Evolutionary conservation across 2,888 invertebrate genomes (phyloP).

Genomic region (Pemphredon lugubris): DNA sequence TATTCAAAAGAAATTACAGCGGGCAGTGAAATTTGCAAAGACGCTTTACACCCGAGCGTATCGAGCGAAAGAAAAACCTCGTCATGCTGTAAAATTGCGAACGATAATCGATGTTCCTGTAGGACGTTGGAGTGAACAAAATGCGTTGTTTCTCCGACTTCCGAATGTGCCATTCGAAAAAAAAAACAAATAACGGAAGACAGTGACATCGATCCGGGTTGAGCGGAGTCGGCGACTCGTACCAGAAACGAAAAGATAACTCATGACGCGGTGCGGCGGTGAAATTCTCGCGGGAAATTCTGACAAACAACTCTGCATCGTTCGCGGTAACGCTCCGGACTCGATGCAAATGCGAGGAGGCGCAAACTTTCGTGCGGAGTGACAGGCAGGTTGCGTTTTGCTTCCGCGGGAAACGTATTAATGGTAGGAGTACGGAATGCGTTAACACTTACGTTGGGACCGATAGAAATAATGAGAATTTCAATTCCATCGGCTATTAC

Average conservation of each 20-base stretch:
- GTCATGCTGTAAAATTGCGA: too few species aligned
- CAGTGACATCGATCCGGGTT: conserved; percentile 27
- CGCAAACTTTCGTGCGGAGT: conserved; percentile 53
- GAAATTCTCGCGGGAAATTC: conserved; percentile 66
- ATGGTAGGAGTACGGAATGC: conserved; percentile 35
- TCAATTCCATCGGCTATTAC: conserved; percentile 39
- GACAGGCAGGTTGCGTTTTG: conserved; percentile 54
- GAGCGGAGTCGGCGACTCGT: conserved; percentile 37
- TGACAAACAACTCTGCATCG: conserved; percentile 61
- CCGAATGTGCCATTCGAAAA: too few species aligned
- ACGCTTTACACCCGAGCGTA: too few species aligned
- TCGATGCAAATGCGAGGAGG: conserved; percentile 60
- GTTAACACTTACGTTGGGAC: too few species aligned
- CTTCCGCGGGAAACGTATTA: conserved; percentile 40
- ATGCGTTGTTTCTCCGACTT: too few species aligned
- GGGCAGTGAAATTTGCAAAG: too few species aligned
- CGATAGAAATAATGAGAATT: conserved; percentile 47
- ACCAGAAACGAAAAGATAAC: conserved; percentile 56
- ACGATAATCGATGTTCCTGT: too few species aligned
- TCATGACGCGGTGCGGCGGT: conserved; percentile 41
- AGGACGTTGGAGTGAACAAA: too few species aligned
- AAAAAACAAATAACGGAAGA: too few species aligned
- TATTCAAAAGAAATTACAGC: too few species aligned
- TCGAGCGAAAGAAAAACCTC: too few species aligned
- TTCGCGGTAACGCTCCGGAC: conserved; percentile 42